Base-by-base conservation (phyloP, 92 coral and sea anemone genomes). In the Parazoanthus atlanticus region DNA sequence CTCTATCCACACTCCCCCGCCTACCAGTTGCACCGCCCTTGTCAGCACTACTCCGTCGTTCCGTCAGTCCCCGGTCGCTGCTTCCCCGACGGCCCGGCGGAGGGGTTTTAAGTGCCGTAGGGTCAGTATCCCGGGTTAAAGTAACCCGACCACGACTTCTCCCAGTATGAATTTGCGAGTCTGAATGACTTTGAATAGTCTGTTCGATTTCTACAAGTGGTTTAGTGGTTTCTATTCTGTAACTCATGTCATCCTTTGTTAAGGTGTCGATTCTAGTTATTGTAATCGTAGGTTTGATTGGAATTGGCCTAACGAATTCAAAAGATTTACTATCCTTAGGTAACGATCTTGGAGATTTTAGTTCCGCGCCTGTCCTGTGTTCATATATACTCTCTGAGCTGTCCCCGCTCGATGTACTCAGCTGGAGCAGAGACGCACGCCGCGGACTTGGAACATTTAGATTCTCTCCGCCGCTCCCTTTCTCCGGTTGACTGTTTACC, bases 281-380 rank as follows among this genome's bases (percentile, higher is more conserved):
- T 34, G 96, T 95, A 67, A 95, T 95, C 23, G 91, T 91, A 0
- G 98, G 98, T 77, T 95, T 95, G 19, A 95, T 95, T 7, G 98
- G 98, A 82, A 95, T 95, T n/a, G 98, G 98, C 75, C 98, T 93
- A 40, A 95, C 98, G 91, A 95, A 95, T 93, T 95, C 98, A 89
- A 95, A 95, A 69, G 96, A 95, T 90, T 91, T 95, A 93, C 96
- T 93, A 80, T 94, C 95, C 30, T 90, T 88, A 23, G 95, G 94
- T 73, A 93, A 85, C 58, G 89, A 78, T 73, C 93, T 90, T 19
- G 98, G 98, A 16, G 98, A 92, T 83, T 92, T 95, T 26, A 91
- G 91, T 61, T 91, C 93, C 16, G 93, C 66, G 46, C 94, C 85
- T 86, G 91, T 88, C 86, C 90, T 93, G 73, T 93, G 95, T 33